Percentiles rank a stretch among this genome's conserved stretches.
phyloP scores from a whole-genome alignment of 30 jellyfish, hydroid and myxozoan genomes.

The Cassiopea andromeda region DNA sequence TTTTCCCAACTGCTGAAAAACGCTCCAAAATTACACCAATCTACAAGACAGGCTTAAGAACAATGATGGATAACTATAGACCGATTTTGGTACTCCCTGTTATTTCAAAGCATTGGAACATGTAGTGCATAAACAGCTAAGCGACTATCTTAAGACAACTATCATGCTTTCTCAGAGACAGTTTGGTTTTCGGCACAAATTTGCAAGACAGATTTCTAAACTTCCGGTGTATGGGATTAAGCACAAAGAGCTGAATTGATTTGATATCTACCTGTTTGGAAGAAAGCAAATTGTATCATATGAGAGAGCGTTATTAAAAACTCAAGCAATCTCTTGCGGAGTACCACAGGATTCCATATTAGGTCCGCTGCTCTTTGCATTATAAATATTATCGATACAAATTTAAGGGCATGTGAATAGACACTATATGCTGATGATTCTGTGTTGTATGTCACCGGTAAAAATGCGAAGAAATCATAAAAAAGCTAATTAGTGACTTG shows the following conservation, averaged over 20 bases:
- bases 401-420: constrained; percentile 30
- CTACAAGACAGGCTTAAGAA: constrained; percentile 34
- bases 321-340: constrained; percentile 48
- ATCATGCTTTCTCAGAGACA: constrained; percentile 41
- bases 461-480: constrained; percentile 24
- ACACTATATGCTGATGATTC: constrained; percentile 76
- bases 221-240: constrained; percentile 43
- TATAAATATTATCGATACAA: constrained; percentile 50
- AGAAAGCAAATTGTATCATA: constrained; percentile 37
- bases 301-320: constrained; percentile 11
- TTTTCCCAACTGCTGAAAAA: constrained; percentile 62
- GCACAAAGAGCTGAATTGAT: neutral
- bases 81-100: constrained; percentile 70
- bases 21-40: constrained; percentile 49
- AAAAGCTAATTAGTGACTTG: constrained; percentile 49
- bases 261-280: constrained; percentile 58
- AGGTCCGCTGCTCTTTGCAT: constrained; percentile 40
- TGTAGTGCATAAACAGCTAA: constrained; percentile 50
- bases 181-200: constrained; percentile 54
- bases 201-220: constrained; percentile 11
- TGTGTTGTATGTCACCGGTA: constrained; percentile 32
- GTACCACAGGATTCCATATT: constrained; percentile 69
- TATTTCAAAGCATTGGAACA: constrained; percentile 42
- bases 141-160: constrained; percentile 35
- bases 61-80: constrained; percentile 44